Conservation (phyloP, 2,797 vertebrate genomes). For the Oryzias sinensis region DNA sequence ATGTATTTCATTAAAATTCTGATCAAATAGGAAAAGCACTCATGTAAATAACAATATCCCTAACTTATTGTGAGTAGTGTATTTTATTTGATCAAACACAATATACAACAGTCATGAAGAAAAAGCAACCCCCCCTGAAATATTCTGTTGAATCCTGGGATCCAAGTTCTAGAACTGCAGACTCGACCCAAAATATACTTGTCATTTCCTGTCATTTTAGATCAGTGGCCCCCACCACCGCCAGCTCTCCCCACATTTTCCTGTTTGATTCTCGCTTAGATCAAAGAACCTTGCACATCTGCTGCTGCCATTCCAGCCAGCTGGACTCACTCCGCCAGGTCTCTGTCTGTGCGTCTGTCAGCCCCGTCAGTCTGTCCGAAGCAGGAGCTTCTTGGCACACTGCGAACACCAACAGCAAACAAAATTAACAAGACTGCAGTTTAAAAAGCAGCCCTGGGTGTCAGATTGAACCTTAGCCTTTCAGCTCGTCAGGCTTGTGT, state of each 20-base stretch:
- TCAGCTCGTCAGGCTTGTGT: conserved; percentile 63
- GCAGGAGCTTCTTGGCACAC: conserved; percentile 52
- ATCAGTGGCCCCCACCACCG: not conserved
- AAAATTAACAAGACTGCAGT: conserved; percentile 49
- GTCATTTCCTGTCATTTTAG: conserved; percentile 38
- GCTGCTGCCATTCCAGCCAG: conserved; percentile 68
- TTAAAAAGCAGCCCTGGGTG: conserved; percentile 46
- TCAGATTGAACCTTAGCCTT: conserved; percentile 59
- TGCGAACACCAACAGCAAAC: conserved; percentile 46
- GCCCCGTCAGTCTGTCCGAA: conserved; percentile 44
- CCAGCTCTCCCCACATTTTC: conserved; percentile 29
- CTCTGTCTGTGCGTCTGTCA: conserved; percentile 57
- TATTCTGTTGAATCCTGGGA: not conserved
- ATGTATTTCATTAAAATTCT: no score
- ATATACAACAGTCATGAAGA: no score
- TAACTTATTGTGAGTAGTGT: no score
- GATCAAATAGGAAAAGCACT: no score
- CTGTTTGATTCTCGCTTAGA: conserved; percentile 69
- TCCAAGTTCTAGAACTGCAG: not conserved
- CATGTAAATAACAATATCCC: no score
- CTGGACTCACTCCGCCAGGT: conserved; percentile 64
- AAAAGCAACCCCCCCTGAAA: no score
- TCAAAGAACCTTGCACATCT: conserved; percentile 77
- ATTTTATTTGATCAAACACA: no score
- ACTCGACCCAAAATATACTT: conserved; percentile 2